Percentiles rank a stretch among this genome's conserved stretches.
phyloP scores from a whole-genome alignment of 2,797 vertebrate species.

The Lepus oiostolus region DNA sequence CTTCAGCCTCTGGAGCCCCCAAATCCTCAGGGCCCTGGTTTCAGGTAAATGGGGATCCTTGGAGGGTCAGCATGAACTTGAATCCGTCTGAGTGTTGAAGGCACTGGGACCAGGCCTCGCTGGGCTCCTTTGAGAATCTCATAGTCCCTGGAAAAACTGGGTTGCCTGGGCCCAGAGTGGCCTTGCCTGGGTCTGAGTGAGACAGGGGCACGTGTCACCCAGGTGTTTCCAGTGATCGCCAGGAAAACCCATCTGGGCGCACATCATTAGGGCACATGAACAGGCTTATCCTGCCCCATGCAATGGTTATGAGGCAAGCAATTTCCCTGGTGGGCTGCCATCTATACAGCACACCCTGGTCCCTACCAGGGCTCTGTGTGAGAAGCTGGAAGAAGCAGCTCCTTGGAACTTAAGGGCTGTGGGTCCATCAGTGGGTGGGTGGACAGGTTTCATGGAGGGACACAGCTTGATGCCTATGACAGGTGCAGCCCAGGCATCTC shows the following conservation, averaged over 20 bases:
- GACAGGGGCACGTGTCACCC: background rate
- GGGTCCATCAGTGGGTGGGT: too few species aligned
- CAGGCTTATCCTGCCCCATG: background rate
- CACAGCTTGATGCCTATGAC: background rate
- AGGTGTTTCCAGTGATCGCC: background rate
- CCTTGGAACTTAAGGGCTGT: background rate
- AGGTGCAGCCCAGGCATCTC: too few species aligned
- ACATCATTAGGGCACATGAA: background rate
- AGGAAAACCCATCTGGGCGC: background rate
- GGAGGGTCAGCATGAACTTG: background rate
- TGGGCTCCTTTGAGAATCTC: background rate
- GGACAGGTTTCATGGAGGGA: background rate
- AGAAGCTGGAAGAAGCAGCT: background rate
- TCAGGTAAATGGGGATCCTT: background rate
- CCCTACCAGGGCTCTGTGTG: background rate
- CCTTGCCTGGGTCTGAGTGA: background rate
- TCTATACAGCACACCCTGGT: background rate
- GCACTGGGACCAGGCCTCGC: background rate
- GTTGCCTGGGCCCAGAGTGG: too few species aligned
- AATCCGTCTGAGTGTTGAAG: background rate
- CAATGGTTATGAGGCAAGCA: background rate
- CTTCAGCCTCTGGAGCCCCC: background rate
- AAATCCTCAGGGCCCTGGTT: background rate
- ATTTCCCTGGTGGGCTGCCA: background rate
- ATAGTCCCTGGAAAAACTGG: background rate